Evolutionary conservation across 2,797 vertebrate species (phyloP), one percentile per base, ranked within the genome.

Genomic region (Muscicapa striata): DNA sequence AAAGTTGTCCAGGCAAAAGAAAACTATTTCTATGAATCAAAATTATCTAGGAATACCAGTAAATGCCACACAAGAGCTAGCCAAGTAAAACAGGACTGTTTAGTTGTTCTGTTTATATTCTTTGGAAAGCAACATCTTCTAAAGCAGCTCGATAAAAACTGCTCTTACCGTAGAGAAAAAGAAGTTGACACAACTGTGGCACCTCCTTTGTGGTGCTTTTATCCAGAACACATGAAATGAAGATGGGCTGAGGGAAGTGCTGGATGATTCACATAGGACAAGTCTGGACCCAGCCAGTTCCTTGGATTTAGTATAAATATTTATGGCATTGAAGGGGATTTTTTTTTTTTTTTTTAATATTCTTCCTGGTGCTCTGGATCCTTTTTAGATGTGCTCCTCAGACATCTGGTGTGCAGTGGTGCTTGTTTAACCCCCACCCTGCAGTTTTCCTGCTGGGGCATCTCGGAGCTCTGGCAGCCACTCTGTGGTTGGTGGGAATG

Each of bases 291-390:
- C 46, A 1, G 63, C 66, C 80, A 74, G 40, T 93, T 96, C 94
- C 93, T 96, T 95, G 49, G 79, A 77, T 91, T 95, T 92, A 57
- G 52, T 91, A 48, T 92, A 94, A 95, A 96, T 96, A 96, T 94
- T 95, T 83, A 81, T 95, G 91, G 87, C 51, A 73, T 78, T 22
- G 84, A 92, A 76, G 30, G 86, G 82, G 45, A 36, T 54, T 89
- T 89, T 86, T 83, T 43, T 64, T 89, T 89, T 86, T 80, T 43
- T 64, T 64, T 49, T 89, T 6, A 92, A 78, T 76, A 84, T 92
- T 80, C 73, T 80, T 58, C 79, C 79, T 91, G 52, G 13, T 90
- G 43, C 68, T 89, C 67, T 0, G n/a, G 91, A 49, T 67, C 69
- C 51, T 85, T 46, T 24, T 90, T 30, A 68, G 64, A 19, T 81